Conservation (phyloP, 2,797 vertebrate genomes). For the Pangasius larnaudii region DNA sequence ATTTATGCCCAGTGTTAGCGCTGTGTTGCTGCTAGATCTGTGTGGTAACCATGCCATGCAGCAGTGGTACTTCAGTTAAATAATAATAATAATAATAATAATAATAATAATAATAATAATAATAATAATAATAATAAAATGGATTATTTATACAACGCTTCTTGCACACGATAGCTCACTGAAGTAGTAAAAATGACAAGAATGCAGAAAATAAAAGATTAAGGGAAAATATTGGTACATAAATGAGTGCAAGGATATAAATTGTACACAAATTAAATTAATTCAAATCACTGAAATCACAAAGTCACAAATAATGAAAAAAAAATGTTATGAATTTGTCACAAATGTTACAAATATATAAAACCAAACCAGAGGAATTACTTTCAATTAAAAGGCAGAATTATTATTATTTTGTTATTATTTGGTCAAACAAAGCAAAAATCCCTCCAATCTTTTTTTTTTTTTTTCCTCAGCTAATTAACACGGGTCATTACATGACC, state of each 20-base stretch:
- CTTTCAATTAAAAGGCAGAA: background rate
- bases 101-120: background rate
- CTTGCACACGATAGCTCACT: background rate
- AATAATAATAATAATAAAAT: background rate
- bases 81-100: background rate
- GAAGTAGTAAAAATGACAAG: background rate
- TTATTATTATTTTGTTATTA: background rate
- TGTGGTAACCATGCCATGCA: background rate
- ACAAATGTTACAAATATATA: background rate
- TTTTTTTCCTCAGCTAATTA: background rate
- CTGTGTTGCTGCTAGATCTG: background rate
- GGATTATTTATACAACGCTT: background rate
- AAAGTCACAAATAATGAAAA: too few relatives aligned
- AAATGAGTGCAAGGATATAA: too few relatives aligned
- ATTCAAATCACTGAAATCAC: too few relatives aligned
- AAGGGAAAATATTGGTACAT: too few relatives aligned
- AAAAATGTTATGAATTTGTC: too few relatives aligned
- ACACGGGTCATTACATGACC: background rate
- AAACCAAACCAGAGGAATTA: background rate
- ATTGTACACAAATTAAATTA: too few relatives aligned
- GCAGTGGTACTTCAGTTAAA: background rate
- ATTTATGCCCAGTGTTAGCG: slow-evolving; percentile 4
- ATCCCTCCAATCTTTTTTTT: background rate
- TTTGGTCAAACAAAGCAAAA: background rate
- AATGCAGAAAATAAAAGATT: background rate